Evolutionary conservation across 2,888 invertebrate species (phyloP).

Genomic region (Drosophila longiperda): DNA sequence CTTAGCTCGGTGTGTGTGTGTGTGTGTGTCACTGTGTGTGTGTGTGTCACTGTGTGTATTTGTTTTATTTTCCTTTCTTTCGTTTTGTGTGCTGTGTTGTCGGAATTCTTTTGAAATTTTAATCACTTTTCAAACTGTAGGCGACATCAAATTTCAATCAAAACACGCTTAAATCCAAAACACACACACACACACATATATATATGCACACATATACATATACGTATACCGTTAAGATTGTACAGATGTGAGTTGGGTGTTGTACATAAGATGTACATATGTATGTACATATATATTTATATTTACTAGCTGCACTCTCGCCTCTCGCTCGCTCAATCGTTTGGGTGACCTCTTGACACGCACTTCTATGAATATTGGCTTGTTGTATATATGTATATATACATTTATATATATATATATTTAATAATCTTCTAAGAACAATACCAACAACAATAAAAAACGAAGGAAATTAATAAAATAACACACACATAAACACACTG

Average conservation of each 20-base stretch:
- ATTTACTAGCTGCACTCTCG: constrained; percentile 45
- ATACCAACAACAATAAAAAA: constrained; percentile 25
- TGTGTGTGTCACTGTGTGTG: not conserved
- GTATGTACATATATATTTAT: constrained; percentile 6
- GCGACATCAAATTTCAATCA: constrained; percentile 56
- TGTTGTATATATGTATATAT: constrained; percentile 7
- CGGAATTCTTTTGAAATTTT: constrained; percentile 29
- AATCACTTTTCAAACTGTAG: constrained; percentile 40
- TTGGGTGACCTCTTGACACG: constrained; percentile 69
- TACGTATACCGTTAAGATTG: constrained; percentile 25
- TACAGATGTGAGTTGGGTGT: constrained; percentile 39
- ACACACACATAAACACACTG: constrained; percentile 22
- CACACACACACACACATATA: constrained; percentile 18
- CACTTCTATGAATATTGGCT: constrained; percentile 27
- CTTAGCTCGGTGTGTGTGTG: constrained; percentile 12
- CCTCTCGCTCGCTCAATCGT: constrained; percentile 49
- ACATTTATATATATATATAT: constrained; percentile 4
- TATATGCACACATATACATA: not conserved
- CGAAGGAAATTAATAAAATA: constrained; percentile 6
- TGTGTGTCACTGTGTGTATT: constrained; percentile 8
- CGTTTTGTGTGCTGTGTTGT: constrained; percentile 18
- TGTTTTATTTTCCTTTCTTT: constrained; percentile 13
- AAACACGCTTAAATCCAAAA: constrained; percentile 39
- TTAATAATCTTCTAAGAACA: constrained; percentile 63
- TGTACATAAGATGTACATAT: constrained; percentile 6